Percentiles rank a stretch among this genome's conserved stretches.
These are phyloP conservation scores for Hippopotamus amphibius DNA, from an alignment of 2,113 vertebrate species.

Conservation along the genomic window DNA sequence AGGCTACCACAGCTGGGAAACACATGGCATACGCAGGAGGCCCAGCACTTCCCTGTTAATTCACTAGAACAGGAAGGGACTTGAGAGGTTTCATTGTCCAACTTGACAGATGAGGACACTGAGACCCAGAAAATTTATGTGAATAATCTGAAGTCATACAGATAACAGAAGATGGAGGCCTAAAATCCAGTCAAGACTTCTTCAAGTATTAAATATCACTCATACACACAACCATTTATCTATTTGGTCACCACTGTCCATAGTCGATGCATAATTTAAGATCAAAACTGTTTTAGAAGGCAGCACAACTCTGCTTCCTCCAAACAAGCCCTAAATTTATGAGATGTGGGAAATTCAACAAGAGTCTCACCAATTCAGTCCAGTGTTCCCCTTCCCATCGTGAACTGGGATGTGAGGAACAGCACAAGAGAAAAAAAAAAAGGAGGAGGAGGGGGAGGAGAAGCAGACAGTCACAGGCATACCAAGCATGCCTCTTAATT, in stretches of 20 bases:
- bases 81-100: background rate
- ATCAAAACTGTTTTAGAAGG: background rate
- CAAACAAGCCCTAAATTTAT: background rate
- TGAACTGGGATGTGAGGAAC: background rate
- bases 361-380: background rate
- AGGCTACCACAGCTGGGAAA: background rate
- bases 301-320: background rate
- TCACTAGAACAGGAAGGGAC: background rate
- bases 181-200: background rate
- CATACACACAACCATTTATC: background rate
- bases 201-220: background rate
- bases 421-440: background rate
- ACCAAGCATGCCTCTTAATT: background rate
- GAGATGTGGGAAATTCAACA: background rate
- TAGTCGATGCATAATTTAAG: background rate
- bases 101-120: background rate
- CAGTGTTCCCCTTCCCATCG: background rate
- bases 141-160: background rate
- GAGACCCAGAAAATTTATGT: background rate
- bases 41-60: background rate
- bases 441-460: too few species aligned
- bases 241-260: background rate
- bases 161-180: background rate
- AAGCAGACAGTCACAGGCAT: too few species aligned
- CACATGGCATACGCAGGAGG: fast-evolving